Base-by-base conservation (phyloP, 2,888 invertebrate genomes). In the Drosophila birchii region DNA sequence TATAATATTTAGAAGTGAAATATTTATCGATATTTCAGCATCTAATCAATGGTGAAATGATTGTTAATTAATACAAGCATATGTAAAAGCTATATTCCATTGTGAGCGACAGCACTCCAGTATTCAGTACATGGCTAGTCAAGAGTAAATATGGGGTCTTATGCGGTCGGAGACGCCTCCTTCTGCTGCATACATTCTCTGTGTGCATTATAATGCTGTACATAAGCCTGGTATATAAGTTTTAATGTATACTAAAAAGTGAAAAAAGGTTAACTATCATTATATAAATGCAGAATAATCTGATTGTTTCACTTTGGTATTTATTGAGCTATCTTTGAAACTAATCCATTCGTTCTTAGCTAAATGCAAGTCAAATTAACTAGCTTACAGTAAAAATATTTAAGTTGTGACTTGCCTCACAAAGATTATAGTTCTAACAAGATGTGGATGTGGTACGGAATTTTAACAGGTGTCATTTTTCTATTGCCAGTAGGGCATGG, bases 221-320 rank as follows among this genome's bases (percentile, higher is more conserved):
- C 18, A 11, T 5, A 1, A 18, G 0, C 18, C 5, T 5, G 11
- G 9, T 7, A 18, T n/a, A n/a, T 1, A 9, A 6, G 23, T 7
- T 14, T 8, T 23, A 23, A 23, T 16, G 0, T 5, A 44, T 8
- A 23, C 14, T 14, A 7, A 5, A 0, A n/a, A n/a, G n/a, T n/a
- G n/a, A n/a, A n/a, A n/a, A n/a, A 44, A 14, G 23, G 44, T 44
- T 2, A 3, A 14, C 14, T 43, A 23, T 8, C 1, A 16, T 44
- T 44, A 44, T 44, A 16, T 44, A 44, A 44, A 16, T 45, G 23
- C 44, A 45, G 23, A 23, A 23, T 8, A 45, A 44, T 44, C 23
- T 44, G 23, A 23, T 23, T 14, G 23, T 16, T 45, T 16, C 14
- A 45, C 5, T 45, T 45, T 44, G 11, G 12, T 3, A 20, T 12